Evolutionary conservation across 2,113 vertebrate genomes (phyloP).

Genomic region (Elaphurus davidianus): DNA sequence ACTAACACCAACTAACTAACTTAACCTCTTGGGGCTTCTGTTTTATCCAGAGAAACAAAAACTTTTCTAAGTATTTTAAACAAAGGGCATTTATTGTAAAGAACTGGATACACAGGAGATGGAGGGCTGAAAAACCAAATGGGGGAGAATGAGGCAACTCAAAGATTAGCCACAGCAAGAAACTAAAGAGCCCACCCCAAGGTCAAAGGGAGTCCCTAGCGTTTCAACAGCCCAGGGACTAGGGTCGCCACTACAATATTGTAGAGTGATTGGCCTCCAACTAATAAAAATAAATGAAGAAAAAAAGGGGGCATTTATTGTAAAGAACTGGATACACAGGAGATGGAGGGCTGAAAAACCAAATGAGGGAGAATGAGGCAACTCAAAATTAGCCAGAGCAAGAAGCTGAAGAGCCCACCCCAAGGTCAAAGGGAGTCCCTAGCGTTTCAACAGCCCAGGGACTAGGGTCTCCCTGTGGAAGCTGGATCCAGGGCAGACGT

Average conservation of each 20-base stretch:
- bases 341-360: neutral
- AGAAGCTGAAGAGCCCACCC: neutral
- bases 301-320: neutral
- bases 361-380: neutral
- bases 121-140: neutral
- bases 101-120: neutral
- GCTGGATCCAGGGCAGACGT: no score
- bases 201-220: neutral
- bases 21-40: neutral
- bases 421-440: neutral
- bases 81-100: neutral
- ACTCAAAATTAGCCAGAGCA: neutral
- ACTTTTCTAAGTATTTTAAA: neutral
- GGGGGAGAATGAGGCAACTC: neutral
- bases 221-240: neutral
- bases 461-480: neutral
- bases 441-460: neutral
- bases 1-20: no score
- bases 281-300: no score
- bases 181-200: neutral
- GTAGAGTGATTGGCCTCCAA: no score
- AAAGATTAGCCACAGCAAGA: neutral
- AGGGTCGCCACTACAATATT: no score
- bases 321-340: neutral
- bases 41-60: neutral